Evolutionary conservation across 1,140 invertebrate genomes (phyloP), one percentile per base, ranked within the genome.

Genomic region (Ostrea edulis): DNA sequence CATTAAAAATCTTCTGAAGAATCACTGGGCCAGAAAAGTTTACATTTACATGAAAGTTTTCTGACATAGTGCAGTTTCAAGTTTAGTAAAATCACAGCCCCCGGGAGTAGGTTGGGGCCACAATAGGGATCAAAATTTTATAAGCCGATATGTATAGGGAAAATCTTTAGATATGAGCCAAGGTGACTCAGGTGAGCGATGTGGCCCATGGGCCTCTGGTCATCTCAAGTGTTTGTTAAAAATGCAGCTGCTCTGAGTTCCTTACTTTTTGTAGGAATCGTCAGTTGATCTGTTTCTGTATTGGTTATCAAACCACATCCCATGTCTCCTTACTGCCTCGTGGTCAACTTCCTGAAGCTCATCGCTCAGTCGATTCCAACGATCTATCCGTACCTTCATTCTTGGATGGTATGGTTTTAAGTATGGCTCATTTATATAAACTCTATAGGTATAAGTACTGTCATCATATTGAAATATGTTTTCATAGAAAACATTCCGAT

Each of bases 221-320:
- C 35, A 44, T 1, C 35, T 44, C 35, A 44, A 44, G 35, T 44
- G 1, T 44, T 44, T 5, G 5, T 44, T 44, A 44, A 1, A 44
- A 44, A 44, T 44, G 35, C 35, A 44, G 35, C 1, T 44, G 35
- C 35, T 44, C 2, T 44, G 35, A 1, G 5, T 44, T 62, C 22
- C 68, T 8, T 71, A 71, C 68, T 71, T 71, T 71, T 14, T 71
- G 29, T 71, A 71, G 22, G 68, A 71, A 71, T 71, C 22, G 29
- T 71, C 68, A 0, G 1, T 29, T 22, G 29, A 71, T 71, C 68
- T 8, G 29, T 71, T n/a, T 35, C 29, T 25, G 68, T 29, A 71
- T 25, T 71, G 68, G 29, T 71, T 71, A 71, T 71, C 68, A 71
- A 71, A 71, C 22, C 29, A 71, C 29, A 71, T 25, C 68, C 68